Evolutionary conservation across 2,888 invertebrate species (phyloP), one percentile per base, ranked within the genome.

Genomic region (Diaphora mendica): DNA sequence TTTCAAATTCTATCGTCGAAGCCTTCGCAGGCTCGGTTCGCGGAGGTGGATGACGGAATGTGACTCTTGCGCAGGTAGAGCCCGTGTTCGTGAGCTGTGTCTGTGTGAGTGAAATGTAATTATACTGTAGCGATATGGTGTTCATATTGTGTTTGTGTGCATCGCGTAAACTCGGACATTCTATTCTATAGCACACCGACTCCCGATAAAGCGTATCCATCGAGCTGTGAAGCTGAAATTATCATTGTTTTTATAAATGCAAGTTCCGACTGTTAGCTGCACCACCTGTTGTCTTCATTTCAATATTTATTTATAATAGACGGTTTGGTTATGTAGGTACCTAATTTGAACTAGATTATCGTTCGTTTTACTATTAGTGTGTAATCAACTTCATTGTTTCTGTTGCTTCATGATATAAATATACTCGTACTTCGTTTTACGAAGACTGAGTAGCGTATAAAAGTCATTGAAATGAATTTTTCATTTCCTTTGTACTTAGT

Each of bases 21-120:
- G 93, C 91, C 93, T 94, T 91, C 87, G 85, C 82, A 91, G 92
- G 91, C 90, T 93, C 86, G 91, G 84, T 91, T 92, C 87, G 91
- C 92, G 90, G 87, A 91, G 92, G 93, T 92, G 90, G 89, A 85
- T 91, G 91, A 91, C 93, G 94, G 95, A 95, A 95, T 95, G 95
- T 86, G 93, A 92, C 95, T 93, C 95, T 85, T 87, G 95, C 95
- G 95, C 95, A 95, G 94, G 94, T 94, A 94, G 87, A 88, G 87
- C 80, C 77, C 77, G 90, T 89, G 86, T 86, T 87, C 75, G 88
- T 86, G 78, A 80, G 68, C 69, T 81, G 70, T 75, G 78, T 77
- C 77, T 85, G 92, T 92, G 90, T 90, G 92, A 76, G 91, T 90
- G 84, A 33, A 85, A 79, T 85, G 86, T 91, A 88, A 85, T 82